phyloP scores from a whole-genome alignment of 2,113 vertebrate species.

The Progne subis region DNA sequence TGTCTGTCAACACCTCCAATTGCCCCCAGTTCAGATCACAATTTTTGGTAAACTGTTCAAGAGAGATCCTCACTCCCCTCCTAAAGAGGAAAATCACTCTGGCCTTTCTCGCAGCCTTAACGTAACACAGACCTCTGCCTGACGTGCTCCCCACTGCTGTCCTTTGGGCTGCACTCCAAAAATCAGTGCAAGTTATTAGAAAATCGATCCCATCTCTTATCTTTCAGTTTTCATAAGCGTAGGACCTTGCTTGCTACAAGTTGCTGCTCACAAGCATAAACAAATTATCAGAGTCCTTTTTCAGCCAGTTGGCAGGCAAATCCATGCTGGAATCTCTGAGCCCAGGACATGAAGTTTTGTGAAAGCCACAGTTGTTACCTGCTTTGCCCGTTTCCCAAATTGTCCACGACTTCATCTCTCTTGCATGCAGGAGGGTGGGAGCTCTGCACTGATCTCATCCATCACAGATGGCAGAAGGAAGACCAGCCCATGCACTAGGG shows the following conservation, averaged over 20 bases:
- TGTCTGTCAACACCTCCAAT: background rate
- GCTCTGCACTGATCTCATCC: background rate
- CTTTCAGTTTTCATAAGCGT: background rate
- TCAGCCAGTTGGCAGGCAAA: background rate
- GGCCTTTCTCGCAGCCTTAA: background rate
- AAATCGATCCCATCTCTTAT: background rate
- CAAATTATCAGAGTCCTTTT: background rate
- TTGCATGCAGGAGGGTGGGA: background rate
- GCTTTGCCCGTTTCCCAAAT: background rate
- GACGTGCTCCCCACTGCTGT: background rate
- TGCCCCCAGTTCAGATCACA: background rate
- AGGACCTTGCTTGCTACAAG: background rate
- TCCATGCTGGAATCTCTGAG: background rate
- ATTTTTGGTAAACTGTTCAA: background rate
- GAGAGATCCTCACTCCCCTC: background rate
- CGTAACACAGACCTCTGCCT: accelerated
- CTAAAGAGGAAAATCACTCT: background rate
- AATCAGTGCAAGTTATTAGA: background rate
- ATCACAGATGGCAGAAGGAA: background rate
- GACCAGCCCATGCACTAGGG: background rate
- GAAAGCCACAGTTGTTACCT: background rate
- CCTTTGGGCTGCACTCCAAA: background rate
- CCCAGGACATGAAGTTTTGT: background rate
- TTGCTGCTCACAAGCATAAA: background rate
- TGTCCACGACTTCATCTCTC: background rate